Percentiles rank a stretch among this genome's conserved stretches.
phyloP scores from a whole-genome alignment of 1,140 invertebrate genomes.

The Camponotus floridanus region DNA sequence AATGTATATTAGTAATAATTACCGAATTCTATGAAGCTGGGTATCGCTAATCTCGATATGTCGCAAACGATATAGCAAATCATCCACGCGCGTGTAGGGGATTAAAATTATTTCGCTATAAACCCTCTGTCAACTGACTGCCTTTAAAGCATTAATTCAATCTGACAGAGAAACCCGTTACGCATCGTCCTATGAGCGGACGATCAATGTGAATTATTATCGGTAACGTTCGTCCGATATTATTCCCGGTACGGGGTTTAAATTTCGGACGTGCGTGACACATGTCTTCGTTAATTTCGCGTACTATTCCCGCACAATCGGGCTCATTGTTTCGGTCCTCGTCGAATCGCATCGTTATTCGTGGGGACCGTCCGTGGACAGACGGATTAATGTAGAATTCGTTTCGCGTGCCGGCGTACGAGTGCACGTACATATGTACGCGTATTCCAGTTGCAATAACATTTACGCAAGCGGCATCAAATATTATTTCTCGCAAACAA shows the following conservation, averaged over 20 bases:
- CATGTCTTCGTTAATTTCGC: conserved; percentile 54
- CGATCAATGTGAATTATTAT: conserved; percentile 39
- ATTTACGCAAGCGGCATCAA: conserved; percentile 47
- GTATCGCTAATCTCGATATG: neutral
- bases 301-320: conserved; percentile 16
- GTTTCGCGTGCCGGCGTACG: neutral
- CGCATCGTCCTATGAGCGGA: neutral
- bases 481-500: conserved; percentile 16
- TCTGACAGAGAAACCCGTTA: conserved; percentile 25
- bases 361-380: conserved; percentile 41
- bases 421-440: neutral
- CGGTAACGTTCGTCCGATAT: neutral
- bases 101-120: conserved; percentile 40
- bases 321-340: conserved; percentile 38
- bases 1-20: conserved; percentile 7
- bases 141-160: conserved; percentile 41
- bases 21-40: neutral
- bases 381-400: conserved; percentile 38
- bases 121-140: conserved; percentile 21
- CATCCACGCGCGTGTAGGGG: neutral
- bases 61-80: conserved; percentile 14
- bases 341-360: conserved; percentile 48
- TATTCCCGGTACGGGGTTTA: conserved; percentile 17
- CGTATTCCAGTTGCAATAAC: conserved; percentile 33
- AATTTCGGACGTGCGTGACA: conserved; percentile 25